Conservation (phyloP, 53 echinoderm and acorn worm genomes). For the Crossaster papposus region DNA sequence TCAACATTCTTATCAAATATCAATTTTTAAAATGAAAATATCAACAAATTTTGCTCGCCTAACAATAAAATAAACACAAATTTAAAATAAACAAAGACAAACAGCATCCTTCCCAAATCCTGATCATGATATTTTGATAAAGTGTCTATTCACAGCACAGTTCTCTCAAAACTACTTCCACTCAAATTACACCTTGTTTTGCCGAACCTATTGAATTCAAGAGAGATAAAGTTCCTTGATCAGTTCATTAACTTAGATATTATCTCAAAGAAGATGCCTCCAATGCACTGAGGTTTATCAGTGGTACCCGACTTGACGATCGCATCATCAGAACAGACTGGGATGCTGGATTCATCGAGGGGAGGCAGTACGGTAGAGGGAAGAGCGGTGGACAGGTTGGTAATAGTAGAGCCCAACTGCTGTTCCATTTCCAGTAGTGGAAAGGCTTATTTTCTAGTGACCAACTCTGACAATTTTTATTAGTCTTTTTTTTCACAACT, state of each 20-base stretch:
- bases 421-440: background rate
- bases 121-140: no score
- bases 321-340: constrained; percentile 92
- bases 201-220: background rate
- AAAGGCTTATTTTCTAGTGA: no score
- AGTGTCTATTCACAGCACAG: background rate
- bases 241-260: constrained; percentile 60
- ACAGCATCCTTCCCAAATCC: no score
- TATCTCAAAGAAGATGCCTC: constrained; percentile 76
- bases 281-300: constrained; percentile 82
- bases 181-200: background rate
- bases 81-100: no score
- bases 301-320: constrained; percentile 91
- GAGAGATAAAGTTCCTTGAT: background rate
- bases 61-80: no score
- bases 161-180: background rate
- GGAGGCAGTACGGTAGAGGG: constrained; percentile 92
- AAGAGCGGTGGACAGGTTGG: constrained; percentile 97
- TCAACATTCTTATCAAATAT: no score
- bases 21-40: no score
- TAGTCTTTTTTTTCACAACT: no score
- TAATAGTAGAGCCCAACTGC: background rate
- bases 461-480: no score
- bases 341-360: constrained; percentile 97
- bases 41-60: no score